phyloP scores from a whole-genome alignment of 2,797 vertebrate genomes.

The Characodon lateralis region DNA sequence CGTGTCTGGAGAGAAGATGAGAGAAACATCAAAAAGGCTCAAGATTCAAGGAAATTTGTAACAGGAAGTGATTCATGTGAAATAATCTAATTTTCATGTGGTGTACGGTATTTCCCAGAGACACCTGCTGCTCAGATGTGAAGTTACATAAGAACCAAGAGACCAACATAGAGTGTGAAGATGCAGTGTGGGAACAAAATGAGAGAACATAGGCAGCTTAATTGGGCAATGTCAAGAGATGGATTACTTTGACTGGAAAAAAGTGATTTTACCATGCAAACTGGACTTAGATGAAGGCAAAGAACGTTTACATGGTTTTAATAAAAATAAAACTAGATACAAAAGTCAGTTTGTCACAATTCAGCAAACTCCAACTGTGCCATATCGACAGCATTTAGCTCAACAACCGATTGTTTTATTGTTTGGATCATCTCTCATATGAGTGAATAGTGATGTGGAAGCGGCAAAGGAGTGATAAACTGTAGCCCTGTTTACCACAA shows the following conservation, averaged over 20 bases:
- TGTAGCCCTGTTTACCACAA: no score
- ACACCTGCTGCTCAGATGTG: conserved; percentile 28
- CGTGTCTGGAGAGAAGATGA: conserved; percentile 5
- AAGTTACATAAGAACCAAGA: conserved; percentile 28
- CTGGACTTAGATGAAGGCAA: background rate
- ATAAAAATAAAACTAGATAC: background rate
- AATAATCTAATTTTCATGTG: conserved; percentile 15
- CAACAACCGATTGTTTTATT: background rate
- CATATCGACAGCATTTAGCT: background rate
- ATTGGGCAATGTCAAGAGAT: background rate
- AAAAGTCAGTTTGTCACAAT: background rate
- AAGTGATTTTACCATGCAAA: background rate
- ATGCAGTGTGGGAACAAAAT: conserved; percentile 3
- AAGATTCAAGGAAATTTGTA: conserved; percentile 16
- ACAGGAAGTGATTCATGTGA: conserved; percentile 25
- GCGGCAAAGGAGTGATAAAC: background rate
- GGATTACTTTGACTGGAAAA: background rate
- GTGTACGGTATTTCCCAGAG: conserved; percentile 36
- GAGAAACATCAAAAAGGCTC: conserved; percentile 27
- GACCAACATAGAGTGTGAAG: conserved; percentile 12
- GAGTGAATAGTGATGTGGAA: background rate
- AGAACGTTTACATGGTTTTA: background rate
- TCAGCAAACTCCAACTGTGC: background rate
- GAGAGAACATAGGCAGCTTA: background rate
- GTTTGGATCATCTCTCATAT: background rate